phyloP scores from a whole-genome alignment of 2,888 invertebrate species.

The Tiliacea aurago region DNA sequence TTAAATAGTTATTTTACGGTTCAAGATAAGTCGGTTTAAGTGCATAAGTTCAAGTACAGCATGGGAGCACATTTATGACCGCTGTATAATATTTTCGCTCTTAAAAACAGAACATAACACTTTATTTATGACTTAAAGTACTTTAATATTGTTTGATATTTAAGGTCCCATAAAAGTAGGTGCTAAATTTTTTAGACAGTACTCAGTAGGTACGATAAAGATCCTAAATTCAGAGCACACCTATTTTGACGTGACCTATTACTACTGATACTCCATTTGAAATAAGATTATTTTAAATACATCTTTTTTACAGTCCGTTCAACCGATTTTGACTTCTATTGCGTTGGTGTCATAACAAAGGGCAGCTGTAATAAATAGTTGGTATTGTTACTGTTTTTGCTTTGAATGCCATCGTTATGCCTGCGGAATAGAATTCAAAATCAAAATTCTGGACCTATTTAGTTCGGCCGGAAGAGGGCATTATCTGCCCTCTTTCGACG shows the following conservation, averaged over 20 bases:
- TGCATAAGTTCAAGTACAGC: conserved; percentile 41
- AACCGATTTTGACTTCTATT: too few relatives aligned
- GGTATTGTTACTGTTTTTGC: too few relatives aligned
- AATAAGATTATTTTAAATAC: too few relatives aligned
- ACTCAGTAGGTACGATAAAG: neutral
- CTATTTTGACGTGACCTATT: neutral
- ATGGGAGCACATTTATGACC: conserved; percentile 53
- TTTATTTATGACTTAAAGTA: conserved; percentile 35
- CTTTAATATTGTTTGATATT: conserved; percentile 19
- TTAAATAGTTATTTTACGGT: conserved; percentile 59
- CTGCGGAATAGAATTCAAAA: too few relatives aligned
- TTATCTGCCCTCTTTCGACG: too few relatives aligned
- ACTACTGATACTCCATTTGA: too few relatives aligned
- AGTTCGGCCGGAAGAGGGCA: too few relatives aligned
- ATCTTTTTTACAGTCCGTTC: too few relatives aligned
- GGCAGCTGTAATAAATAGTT: too few relatives aligned
- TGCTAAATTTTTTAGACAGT: neutral
- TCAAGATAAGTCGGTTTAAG: conserved; percentile 48
- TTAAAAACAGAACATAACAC: conserved; percentile 41
- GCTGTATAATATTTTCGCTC: conserved; percentile 50
- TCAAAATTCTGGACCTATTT: too few relatives aligned
- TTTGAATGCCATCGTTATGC: too few relatives aligned
- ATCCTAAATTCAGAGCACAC: neutral
- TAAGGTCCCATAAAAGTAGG: neutral
- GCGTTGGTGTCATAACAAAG: too few relatives aligned